Conservation (phyloP, 1,140 invertebrate genomes). For the Wasmannia auropunctata region DNA sequence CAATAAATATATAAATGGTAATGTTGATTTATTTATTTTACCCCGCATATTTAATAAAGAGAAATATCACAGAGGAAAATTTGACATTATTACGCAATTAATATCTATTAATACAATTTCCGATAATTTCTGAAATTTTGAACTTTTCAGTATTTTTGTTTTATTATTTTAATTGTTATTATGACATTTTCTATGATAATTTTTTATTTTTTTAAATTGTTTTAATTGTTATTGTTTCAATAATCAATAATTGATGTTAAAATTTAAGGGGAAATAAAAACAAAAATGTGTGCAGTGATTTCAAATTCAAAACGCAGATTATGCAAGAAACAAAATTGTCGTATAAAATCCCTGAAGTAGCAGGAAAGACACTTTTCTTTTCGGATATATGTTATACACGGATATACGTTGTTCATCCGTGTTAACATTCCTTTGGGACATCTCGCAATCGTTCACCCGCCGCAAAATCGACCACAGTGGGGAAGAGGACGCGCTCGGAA, state of each 20-base stretch:
- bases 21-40: neutral
- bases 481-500: neutral
- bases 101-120: neutral
- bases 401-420: neutral
- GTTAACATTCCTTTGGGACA: neutral
- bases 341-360: neutral
- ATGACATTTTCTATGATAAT: neutral
- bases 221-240: neutral
- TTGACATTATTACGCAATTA: neutral
- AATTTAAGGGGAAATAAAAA: neutral
- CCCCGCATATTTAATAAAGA: neutral
- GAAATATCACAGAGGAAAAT: neutral
- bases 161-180: neutral
- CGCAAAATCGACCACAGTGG: neutral
- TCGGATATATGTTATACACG: no score
- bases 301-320: neutral
- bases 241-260: neutral
- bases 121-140: neutral
- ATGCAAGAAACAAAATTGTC: neutral
- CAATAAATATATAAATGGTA: constrained; percentile 61
- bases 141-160: no score
- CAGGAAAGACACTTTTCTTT: neutral
- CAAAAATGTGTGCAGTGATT: neutral
- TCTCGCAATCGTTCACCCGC: constrained; percentile 6
- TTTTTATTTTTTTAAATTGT: neutral